These are phyloP conservation scores for Ischnus inquisitorius DNA, from an alignment of 2,888 invertebrate genomes.

Conservation along the genomic window DNA sequence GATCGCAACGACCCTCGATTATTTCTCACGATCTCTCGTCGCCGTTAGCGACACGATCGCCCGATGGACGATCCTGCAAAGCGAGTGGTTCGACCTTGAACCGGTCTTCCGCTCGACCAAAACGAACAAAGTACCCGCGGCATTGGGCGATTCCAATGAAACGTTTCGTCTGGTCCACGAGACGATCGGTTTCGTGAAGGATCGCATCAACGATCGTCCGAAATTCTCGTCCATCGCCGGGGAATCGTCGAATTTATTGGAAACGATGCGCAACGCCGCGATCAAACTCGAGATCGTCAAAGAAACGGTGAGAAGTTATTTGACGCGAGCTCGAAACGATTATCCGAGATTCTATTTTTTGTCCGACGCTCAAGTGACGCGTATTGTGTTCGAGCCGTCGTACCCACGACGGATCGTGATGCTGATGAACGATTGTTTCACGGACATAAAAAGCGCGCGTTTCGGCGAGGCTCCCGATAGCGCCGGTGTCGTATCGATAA, in stretches of 20 bases:
- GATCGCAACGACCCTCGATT: conserved; percentile 82
- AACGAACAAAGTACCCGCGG: conserved; percentile 71
- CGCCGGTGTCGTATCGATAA: conserved; percentile 87
- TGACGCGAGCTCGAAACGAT: conserved; percentile 89
- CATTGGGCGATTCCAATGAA: conserved; percentile 85
- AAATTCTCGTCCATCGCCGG: conserved; percentile 77
- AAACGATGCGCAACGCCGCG: conserved; percentile 68
- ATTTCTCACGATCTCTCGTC: conserved; percentile 82
- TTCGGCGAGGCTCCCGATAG: conserved; percentile 84
- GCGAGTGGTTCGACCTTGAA: conserved; percentile 88
- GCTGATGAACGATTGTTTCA: conserved; percentile 90
- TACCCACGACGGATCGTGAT: conserved; percentile 88
- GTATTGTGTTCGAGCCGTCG: conserved; percentile 90
- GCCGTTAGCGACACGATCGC: conserved; percentile 87
- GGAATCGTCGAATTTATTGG: conserved; percentile 2
- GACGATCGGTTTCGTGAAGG: conserved; percentile 85
- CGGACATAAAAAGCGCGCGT: conserved; percentile 88
- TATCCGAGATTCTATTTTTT: conserved; percentile 92
- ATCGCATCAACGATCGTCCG: conserved; percentile 74
- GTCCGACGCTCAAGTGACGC: conserved; percentile 91
- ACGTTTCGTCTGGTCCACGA: conserved; percentile 88
- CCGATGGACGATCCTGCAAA: conserved; percentile 89
- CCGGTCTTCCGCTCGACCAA: conserved; percentile 88
- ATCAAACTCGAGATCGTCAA: conserved; percentile 79
- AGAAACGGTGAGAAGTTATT: conserved; percentile 87